phyloP scores from a whole-genome alignment of 2,113 vertebrate genomes.

The Sphyrna mokarran region DNA sequence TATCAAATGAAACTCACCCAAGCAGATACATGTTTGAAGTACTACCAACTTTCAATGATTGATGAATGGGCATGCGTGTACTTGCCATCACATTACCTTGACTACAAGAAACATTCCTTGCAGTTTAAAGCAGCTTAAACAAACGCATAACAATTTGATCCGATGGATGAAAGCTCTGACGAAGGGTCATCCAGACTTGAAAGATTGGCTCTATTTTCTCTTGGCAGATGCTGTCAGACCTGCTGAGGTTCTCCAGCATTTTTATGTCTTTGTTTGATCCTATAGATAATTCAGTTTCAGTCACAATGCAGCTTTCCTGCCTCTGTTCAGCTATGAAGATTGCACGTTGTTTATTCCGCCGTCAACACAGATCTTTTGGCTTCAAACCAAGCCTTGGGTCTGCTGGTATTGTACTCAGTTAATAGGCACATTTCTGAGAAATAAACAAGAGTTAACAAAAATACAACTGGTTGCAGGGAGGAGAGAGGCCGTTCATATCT shows the following conservation, averaged over 20 bases:
- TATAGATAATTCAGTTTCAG: not conserved
- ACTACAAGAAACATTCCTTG: not conserved
- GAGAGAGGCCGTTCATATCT: not conserved
- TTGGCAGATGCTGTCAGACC: no score
- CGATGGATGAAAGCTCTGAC: no score
- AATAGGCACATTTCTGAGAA: not conserved
- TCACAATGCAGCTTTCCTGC: not conserved
- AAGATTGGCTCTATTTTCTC: no score
- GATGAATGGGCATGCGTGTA: not conserved
- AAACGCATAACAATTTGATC: not conserved
- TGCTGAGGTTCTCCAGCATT: no score
- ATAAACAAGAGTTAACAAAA: not conserved
- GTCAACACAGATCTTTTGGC: not conserved
- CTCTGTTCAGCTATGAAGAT: not conserved
- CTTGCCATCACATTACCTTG: not conserved
- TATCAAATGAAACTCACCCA: not conserved
- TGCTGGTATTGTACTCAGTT: not conserved
- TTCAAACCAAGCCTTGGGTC: not conserved
- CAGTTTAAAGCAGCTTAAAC: not conserved
- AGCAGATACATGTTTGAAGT: not conserved
- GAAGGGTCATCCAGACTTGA: no score
- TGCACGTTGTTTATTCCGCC: not conserved
- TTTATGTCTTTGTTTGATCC: not conserved
- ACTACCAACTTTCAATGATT: not conserved
- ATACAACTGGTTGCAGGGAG: not conserved